A percentile compares a stretch with the other conserved stretches of the same genome.
These are phyloP conservation scores for Habroteleia sp. DNA, from an alignment of 2,888 invertebrate genomes.

Conservation along the genomic window DNA sequence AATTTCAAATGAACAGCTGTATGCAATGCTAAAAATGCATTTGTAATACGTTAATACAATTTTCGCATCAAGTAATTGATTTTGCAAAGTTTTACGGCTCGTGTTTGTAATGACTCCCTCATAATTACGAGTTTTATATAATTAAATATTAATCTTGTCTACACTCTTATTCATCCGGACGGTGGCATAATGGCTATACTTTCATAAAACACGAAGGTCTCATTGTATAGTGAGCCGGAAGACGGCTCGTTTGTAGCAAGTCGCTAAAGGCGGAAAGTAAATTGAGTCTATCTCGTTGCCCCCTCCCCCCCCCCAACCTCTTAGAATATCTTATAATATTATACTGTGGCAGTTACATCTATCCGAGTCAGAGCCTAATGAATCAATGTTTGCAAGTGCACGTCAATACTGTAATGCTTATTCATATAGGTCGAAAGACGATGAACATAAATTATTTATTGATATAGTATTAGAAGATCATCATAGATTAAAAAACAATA, in stretches of 20 bases:
- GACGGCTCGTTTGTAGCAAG: constrained; percentile 43
- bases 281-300: constrained; percentile 47
- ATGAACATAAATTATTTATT: constrained; percentile 18
- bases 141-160: constrained; percentile 49
- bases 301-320: no score
- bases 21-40: constrained; percentile 9
- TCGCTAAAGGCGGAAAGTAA: constrained; percentile 54
- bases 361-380: constrained; percentile 31
- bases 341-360: no score
- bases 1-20: constrained; percentile 10
- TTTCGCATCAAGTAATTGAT: constrained; percentile 46
- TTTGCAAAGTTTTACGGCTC: background rate
- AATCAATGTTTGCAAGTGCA: constrained; percentile 37
- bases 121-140: constrained; percentile 35
- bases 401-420: constrained; percentile 51
- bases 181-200: constrained; percentile 32
- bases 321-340: no score
- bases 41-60: constrained; percentile 24
- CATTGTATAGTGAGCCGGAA: constrained; percentile 49
- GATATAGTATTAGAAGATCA: no score
- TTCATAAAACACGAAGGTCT: constrained; percentile 57
- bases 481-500: constrained; percentile 36
- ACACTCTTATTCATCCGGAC: constrained; percentile 36
- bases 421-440: constrained; percentile 44
- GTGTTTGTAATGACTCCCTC: constrained; percentile 11